These are phyloP conservation scores for Eremobia ochroleuca DNA, from an alignment of 2,888 invertebrate species.

Conservation along the genomic window DNA sequence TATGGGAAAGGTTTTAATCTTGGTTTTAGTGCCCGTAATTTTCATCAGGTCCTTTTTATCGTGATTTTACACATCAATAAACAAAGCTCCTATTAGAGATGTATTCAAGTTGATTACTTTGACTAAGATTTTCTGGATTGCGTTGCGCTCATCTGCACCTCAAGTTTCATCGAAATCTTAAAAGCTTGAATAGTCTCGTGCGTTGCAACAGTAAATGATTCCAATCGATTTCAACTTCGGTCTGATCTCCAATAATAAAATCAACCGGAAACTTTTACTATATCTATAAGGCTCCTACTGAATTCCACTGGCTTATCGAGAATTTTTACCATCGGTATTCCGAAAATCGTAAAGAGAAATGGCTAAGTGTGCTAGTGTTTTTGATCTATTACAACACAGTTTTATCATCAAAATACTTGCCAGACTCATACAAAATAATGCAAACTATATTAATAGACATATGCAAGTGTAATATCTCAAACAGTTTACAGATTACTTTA, in stretches of 20 bases:
- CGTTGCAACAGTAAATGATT: constrained; percentile 12
- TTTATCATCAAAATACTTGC: constrained; percentile 27
- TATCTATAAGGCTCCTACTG: background rate
- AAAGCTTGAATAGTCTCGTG: constrained; percentile 7
- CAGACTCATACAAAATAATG: constrained; percentile 56
- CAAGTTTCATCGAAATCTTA: constrained; percentile 7
- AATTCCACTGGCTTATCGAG: background rate
- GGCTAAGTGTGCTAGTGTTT: constrained; percentile 12
- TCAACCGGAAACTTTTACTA: background rate
- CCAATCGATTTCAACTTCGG: background rate
- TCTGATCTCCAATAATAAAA: constrained; percentile 27
- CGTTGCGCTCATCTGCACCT: background rate
- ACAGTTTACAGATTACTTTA: constrained; percentile 41
- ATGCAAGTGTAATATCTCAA: constrained; percentile 43
- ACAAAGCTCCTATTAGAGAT: background rate
- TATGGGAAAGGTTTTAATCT: constrained; percentile 18
- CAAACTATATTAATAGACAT: constrained; percentile 19
- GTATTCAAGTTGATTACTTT: constrained; percentile 2
- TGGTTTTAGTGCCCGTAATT: constrained; percentile 16
- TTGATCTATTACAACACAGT: constrained; percentile 16
- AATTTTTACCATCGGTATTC: background rate
- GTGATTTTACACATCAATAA: background rate
- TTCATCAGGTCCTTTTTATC: constrained; percentile 16
- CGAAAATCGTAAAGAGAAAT: constrained; percentile 7
- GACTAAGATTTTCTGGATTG: constrained; percentile 7